Evolutionary conservation across 2,888 invertebrate genomes (phyloP).

Genomic region (Chrysolina americana): DNA sequence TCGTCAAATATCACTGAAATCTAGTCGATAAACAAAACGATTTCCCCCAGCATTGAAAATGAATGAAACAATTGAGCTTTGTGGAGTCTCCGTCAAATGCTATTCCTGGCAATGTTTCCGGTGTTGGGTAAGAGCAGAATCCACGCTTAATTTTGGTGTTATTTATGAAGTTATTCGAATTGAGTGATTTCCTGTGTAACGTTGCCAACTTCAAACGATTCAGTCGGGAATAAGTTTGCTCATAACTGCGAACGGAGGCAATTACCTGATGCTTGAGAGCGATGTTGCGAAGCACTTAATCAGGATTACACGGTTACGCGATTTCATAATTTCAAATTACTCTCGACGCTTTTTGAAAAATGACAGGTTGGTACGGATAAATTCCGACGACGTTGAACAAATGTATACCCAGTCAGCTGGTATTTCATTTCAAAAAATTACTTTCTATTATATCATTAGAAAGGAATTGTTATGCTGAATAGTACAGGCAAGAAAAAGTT

Average conservation of each 20-base stretch:
- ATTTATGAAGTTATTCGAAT: slow-evolving; percentile 38
- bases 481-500: too few species aligned
- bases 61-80: slow-evolving; percentile 3
- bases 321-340: neutral
- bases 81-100: slow-evolving; percentile 26
- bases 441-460: too few species aligned
- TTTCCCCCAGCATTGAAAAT: neutral
- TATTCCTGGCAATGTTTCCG: slow-evolving; percentile 38
- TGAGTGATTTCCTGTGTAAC: slow-evolving; percentile 36
- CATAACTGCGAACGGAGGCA: neutral
- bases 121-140: slow-evolving; percentile 31
- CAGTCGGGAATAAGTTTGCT: neutral
- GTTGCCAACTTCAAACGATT: slow-evolving; percentile 37
- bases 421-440: too few species aligned
- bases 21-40: neutral
- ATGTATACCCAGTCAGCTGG: too few species aligned
- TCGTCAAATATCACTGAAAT: too few species aligned
- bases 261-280: neutral
- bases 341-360: neutral
- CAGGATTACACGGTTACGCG: neutral
- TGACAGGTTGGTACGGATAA: too few species aligned
- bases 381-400: neutral
- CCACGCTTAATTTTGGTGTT: slow-evolving; percentile 38
- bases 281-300: neutral
- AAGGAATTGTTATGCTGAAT: too few species aligned